phyloP scores from a whole-genome alignment of 2,888 invertebrate genomes.

The Conomelus anceps region DNA sequence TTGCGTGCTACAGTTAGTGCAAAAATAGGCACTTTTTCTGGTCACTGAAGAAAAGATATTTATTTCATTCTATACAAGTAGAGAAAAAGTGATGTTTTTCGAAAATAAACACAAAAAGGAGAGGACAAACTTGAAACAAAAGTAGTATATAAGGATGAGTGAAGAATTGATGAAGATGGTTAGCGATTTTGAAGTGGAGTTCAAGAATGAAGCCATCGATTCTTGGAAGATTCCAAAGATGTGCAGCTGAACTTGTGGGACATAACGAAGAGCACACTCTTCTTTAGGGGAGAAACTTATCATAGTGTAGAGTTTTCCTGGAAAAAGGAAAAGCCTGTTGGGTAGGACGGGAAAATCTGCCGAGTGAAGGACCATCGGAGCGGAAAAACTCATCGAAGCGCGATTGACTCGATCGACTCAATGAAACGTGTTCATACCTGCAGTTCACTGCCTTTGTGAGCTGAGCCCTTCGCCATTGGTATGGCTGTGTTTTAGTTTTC shows the following conservation, averaged over 20 bases:
- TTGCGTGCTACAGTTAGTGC: too few relatives aligned
- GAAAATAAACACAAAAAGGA: too few relatives aligned
- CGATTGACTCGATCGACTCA: not conserved
- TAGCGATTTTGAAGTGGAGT: not conserved
- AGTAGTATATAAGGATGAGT: too few relatives aligned
- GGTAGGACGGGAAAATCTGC: not conserved
- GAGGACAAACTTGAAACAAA: too few relatives aligned
- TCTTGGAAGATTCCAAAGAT: not conserved
- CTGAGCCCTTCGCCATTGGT: too few relatives aligned
- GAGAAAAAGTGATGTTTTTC: too few relatives aligned
- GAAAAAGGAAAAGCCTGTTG: not conserved
- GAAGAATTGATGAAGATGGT: not conserved
- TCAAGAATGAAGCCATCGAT: not conserved
- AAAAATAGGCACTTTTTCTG: too few relatives aligned
- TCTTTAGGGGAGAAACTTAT: not conserved
- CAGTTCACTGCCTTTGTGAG: not conserved
- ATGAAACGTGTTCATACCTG: not conserved
- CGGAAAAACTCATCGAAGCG: not conserved
- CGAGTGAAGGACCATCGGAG: not conserved
- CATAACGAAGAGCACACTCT: not conserved
- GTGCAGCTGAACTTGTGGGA: not conserved
- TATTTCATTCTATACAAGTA: too few relatives aligned
- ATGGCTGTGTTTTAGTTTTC: not conserved
- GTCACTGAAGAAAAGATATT: too few relatives aligned
- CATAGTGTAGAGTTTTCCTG: not conserved